Percentiles rank a stretch among this genome's conserved stretches.
These are phyloP conservation scores for Dorcus parallelipipedus DNA, from an alignment of 2,888 invertebrate genomes.

Conservation along the genomic window DNA sequence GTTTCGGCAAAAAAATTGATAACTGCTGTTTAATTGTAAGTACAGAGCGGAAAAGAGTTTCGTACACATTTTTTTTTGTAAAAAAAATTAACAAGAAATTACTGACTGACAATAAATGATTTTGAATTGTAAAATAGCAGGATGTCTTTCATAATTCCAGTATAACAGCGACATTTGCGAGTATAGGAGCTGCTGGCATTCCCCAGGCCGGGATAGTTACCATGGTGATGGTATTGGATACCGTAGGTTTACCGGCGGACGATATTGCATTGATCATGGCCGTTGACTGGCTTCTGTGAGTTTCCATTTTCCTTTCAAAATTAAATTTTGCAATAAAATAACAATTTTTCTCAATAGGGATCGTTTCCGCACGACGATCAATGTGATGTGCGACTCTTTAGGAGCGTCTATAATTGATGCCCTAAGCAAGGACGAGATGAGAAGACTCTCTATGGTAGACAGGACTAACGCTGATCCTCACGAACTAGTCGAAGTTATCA, in stretches of 20 bases:
- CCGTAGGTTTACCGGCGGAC: slow-evolving; percentile 84
- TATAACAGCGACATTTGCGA: slow-evolving; percentile 88
- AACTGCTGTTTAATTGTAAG: too few species aligned
- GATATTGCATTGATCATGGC: slow-evolving; percentile 89
- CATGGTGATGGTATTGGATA: slow-evolving; percentile 93
- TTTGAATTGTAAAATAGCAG: too few species aligned
- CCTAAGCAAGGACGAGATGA: slow-evolving; percentile 72
- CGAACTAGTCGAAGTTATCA: slow-evolving; percentile 60
- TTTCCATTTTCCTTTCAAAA: slow-evolving; percentile 27
- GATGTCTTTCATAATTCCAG: slow-evolving; percentile 29
- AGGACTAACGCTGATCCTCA: slow-evolving; percentile 56
- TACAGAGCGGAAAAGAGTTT: too few species aligned
- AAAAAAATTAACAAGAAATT: too few species aligned
- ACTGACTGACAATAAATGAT: too few species aligned
- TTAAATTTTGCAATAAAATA: neutral
- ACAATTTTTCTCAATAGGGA: slow-evolving; percentile 54
- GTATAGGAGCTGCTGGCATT: slow-evolving; percentile 96
- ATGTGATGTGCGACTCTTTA: slow-evolving; percentile 92
- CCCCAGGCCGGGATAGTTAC: slow-evolving; percentile 94
- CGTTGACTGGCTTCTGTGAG: slow-evolving; percentile 91
- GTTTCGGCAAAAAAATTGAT: too few species aligned
- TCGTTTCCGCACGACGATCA: slow-evolving; percentile 84
- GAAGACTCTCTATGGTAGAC: slow-evolving; percentile 38
- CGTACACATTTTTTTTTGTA: too few species aligned
- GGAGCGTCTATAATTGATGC: slow-evolving; percentile 90